Conservation (phyloP, 2,888 invertebrate genomes). For the Harpalus rubripes region DNA sequence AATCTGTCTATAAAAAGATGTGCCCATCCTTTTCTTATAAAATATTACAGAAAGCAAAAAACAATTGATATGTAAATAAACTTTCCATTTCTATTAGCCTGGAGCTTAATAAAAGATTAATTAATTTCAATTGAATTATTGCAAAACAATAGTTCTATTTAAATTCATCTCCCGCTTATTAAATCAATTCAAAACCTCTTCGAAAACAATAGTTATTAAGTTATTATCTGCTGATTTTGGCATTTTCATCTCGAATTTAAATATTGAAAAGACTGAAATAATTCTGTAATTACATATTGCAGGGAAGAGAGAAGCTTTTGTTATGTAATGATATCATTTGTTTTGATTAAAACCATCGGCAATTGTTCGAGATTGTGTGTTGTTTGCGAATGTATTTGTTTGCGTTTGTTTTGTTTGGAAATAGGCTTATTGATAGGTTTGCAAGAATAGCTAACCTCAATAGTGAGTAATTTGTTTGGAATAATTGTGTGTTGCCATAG, state of each 20-base stretch:
- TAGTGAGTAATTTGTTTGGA: neutral
- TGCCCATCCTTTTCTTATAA: neutral
- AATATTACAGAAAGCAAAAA: neutral
- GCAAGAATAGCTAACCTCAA: neutral
- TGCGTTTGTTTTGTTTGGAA: no score
- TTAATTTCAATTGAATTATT: slow-evolving; percentile 33
- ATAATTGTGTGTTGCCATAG: neutral
- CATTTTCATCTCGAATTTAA: neutral
- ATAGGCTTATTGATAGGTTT: neutral
- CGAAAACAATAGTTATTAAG: slow-evolving; percentile 15
- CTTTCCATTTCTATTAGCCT: neutral
- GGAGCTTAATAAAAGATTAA: slow-evolving; percentile 8
- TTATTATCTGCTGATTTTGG: neutral
- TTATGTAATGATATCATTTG: neutral
- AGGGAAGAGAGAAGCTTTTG: slow-evolving; percentile 3
- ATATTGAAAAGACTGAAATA: neutral
- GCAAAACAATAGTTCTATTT: slow-evolving; percentile 16
- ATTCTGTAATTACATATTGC: neutral
- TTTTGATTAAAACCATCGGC: neutral
- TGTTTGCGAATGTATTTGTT: neutral
- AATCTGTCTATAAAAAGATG: neutral
- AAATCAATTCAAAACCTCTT: neutral
- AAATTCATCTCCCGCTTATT: neutral
- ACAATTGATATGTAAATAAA: slow-evolving; percentile 16
- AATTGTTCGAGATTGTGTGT: slow-evolving; percentile 3